Conservation (phyloP, 1,140 invertebrate species). For the Leptinotarsa lineolata region DNA sequence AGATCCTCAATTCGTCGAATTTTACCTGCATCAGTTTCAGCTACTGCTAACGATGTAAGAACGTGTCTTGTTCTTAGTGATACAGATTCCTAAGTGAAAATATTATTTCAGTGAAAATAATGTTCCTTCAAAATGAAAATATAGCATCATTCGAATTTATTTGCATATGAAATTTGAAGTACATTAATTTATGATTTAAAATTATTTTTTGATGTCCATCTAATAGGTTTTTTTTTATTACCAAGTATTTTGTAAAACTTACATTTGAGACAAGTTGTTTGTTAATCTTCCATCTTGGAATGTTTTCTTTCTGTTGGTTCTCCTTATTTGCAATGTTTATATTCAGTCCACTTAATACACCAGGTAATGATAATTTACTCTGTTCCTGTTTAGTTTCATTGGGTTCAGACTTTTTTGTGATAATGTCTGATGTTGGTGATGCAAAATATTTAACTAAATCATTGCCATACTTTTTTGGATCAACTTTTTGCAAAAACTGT, state of each 20-base stretch:
- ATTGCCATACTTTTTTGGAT: conserved; percentile 52
- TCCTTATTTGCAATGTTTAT: conserved; percentile 30
- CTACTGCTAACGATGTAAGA: conserved; percentile 65
- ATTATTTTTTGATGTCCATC: too few species aligned
- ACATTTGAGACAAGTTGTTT: conserved; percentile 41
- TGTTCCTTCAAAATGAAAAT: too few species aligned
- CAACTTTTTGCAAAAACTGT: conserved; percentile 58
- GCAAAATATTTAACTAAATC: conserved; percentile 44
- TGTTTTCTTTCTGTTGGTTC: conserved; percentile 28
- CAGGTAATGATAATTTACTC: conserved; percentile 27
- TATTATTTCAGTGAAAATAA: neutral
- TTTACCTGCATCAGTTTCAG: conserved; percentile 64
- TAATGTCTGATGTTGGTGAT: conserved; percentile 24
- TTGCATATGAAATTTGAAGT: neutral
- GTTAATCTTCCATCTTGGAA: conserved; percentile 49
- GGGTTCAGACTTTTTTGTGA: conserved; percentile 22
- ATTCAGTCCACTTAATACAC: conserved; percentile 36
- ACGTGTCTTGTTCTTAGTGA: conserved; percentile 70
- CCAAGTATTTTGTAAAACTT: conserved; percentile 2
- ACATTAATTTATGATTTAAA: too few species aligned
- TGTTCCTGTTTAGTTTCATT: conserved; percentile 29
- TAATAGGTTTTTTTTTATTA: too few species aligned
- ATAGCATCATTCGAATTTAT: too few species aligned
- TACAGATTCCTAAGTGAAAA: conserved; percentile 62
- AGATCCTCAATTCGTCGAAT: conserved; percentile 56